Percentiles rank a stretch among this genome's conserved stretches.
Evolutionary conservation across 2,888 invertebrate species (phyloP).

Genomic region (Nemurella pictetii): DNA sequence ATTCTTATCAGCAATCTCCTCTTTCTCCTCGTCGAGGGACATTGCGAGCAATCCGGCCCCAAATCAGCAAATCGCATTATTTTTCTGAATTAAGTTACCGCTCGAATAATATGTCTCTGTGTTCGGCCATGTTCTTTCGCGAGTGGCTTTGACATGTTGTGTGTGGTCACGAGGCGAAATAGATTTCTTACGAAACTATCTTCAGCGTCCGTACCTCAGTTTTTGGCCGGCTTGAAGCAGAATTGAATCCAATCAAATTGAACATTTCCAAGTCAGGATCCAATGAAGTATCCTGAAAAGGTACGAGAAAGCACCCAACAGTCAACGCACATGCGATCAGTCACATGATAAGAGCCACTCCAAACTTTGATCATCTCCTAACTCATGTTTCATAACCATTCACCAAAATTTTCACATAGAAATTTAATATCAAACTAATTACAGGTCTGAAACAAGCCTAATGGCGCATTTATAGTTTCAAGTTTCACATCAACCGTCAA

Average conservation of each 20-base stretch:
- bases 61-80: not conserved
- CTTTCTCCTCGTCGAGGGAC: not conserved
- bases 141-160: not conserved
- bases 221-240: too few relatives aligned
- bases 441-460: not conserved
- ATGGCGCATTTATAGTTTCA: constrained; percentile 12
- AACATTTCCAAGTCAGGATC: not conserved
- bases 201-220: too few relatives aligned
- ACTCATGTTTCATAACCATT: not conserved
- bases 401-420: not conserved
- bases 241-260: not conserved
- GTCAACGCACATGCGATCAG: not conserved
- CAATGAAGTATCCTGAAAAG: not conserved
- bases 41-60: not conserved
- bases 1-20: not conserved
- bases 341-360: not conserved
- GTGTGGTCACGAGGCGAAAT: too few relatives aligned
- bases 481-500: not conserved
- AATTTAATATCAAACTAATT: not conserved
- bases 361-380: not conserved
- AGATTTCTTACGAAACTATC: too few relatives aligned
- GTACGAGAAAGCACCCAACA: not conserved
- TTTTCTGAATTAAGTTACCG: not conserved
- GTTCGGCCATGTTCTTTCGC: not conserved
- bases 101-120: not conserved